A percentile compares a stretch with the other conserved stretches of the same genome.
Evolutionary conservation across 2,797 vertebrate species (phyloP).

Genomic region (Spinibarbus caldwelli): DNA sequence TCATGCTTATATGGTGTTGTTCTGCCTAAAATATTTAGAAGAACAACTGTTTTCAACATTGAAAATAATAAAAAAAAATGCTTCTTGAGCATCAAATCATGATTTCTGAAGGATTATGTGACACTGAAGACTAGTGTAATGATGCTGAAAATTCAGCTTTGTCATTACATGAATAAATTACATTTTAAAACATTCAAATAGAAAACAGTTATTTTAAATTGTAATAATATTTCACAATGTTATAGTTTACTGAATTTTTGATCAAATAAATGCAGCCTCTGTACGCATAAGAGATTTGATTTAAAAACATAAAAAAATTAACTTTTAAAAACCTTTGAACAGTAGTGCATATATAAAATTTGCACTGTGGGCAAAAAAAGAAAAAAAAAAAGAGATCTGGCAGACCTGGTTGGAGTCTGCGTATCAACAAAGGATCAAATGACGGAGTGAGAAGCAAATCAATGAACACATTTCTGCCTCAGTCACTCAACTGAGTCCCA

Average conservation of each 20-base stretch:
- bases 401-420: not conserved
- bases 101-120: not conserved
- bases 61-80: not conserved
- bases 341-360: not conserved
- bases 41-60: not conserved
- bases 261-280: not conserved
- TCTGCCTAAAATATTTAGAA: not conserved
- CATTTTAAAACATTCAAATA: not conserved
- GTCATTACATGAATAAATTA: no score
- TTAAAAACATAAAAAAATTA: not conserved
- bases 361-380: not conserved
- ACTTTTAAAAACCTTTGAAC: not conserved
- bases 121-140: not conserved
- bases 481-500: conserved; percentile 12
- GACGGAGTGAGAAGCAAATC: conserved; percentile 20
- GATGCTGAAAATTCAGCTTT: no score
- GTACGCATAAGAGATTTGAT: not conserved
- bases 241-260: not conserved
- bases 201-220: not conserved
- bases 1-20: not conserved
- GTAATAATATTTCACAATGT: not conserved
- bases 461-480: conserved; percentile 27
- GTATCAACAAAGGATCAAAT: conserved; percentile 33
- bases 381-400: not conserved
- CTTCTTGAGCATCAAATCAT: not conserved